These are phyloP conservation scores for Eristalinus sepulchralis DNA, from an alignment of 2,888 invertebrate genomes.

Conservation along the genomic window DNA sequence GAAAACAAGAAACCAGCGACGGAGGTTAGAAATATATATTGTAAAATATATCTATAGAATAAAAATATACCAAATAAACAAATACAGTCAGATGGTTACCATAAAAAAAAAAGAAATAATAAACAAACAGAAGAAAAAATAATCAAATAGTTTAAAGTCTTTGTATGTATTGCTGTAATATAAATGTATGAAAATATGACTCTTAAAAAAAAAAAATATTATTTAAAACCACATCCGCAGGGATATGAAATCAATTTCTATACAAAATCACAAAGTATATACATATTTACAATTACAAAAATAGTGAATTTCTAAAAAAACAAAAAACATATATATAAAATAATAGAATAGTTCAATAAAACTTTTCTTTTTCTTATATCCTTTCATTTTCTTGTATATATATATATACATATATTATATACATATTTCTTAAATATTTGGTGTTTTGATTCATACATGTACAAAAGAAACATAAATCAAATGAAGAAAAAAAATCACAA, in stretches of 20 bases:
- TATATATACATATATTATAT: constrained; percentile 29
- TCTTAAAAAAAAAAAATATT: not conserved
- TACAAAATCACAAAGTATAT: constrained; percentile 38
- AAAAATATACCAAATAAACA: constrained; percentile 56
- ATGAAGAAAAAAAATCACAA: constrained; percentile 68
- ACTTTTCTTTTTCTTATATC: constrained; percentile 33
- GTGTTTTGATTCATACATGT: constrained; percentile 55
- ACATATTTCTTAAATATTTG: constrained; percentile 51
- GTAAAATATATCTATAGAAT: constrained; percentile 78
- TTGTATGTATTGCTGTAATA: constrained; percentile 23
- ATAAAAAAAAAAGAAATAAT: constrained; percentile 18
- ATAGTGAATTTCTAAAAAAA: constrained; percentile 12
- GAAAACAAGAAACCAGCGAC: constrained; percentile 98
- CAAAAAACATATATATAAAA: constrained; percentile 15
- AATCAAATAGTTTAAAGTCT: constrained; percentile 2
- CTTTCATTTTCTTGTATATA: constrained; percentile 47
- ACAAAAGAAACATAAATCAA: constrained; percentile 57
- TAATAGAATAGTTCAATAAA: constrained; percentile 19
- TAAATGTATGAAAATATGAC: constrained; percentile 27
- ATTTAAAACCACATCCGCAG: constrained; percentile 15
- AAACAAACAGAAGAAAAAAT: not conserved
- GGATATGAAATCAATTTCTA: not conserved
- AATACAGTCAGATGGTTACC: constrained; percentile 17
- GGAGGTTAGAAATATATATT: constrained; percentile 86
- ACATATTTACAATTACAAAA: constrained; percentile 21